Evolutionary conservation across 53 echinoderm and acorn worm species (phyloP).

Genomic region (Paracentrotus lividus): DNA sequence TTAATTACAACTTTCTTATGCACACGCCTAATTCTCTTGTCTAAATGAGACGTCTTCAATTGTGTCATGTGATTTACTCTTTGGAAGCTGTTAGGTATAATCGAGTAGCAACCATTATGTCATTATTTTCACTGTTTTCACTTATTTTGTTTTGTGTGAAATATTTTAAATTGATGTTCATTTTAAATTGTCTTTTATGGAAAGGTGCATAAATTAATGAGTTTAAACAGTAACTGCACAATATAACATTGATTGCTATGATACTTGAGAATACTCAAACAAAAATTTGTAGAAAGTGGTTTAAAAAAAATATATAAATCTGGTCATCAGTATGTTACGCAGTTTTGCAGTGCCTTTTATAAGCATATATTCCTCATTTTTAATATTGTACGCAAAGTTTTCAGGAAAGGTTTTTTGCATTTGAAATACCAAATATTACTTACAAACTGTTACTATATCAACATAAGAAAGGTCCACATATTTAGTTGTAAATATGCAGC

Average conservation of each 20-base stretch:
- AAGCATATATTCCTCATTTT: not conserved
- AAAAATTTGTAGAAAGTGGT: too few relatives aligned
- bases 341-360: constrained; percentile 24
- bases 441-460: not conserved
- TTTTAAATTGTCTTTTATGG: not conserved
- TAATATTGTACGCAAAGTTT: not conserved
- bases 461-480: not conserved
- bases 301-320: too few relatives aligned
- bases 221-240: not conserved
- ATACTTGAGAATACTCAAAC: too few relatives aligned
- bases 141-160: not conserved
- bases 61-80: too few relatives aligned
- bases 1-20: not conserved
- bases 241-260: not conserved
- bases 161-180: not conserved
- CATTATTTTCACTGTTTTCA: too few relatives aligned
- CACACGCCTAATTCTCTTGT: too few relatives aligned
- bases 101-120: too few relatives aligned
- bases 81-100: too few relatives aligned
- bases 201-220: not conserved
- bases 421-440: constrained; percentile 26
- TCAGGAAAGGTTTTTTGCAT: not conserved
- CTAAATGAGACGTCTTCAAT: too few relatives aligned
- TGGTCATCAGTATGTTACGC: not conserved
- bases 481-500: not conserved